phyloP scores from a whole-genome alignment of 2,888 invertebrate genomes.

The Eristalinus aeneus region DNA sequence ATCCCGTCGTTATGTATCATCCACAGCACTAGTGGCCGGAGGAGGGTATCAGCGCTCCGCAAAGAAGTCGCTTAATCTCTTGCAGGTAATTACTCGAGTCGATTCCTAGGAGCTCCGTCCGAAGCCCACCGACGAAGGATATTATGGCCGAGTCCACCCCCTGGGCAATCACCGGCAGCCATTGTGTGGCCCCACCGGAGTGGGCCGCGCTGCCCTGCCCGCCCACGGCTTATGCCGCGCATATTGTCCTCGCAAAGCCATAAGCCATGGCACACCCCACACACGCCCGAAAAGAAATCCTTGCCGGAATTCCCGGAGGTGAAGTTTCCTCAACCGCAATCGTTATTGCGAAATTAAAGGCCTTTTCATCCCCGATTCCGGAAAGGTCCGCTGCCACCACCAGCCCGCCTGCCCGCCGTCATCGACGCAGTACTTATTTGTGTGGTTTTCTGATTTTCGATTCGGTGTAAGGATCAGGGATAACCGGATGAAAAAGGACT shows the following conservation, averaged over 20 bases:
- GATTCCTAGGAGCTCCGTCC: not conserved
- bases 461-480: constrained; percentile 14
- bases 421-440: constrained; percentile 11
- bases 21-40: constrained; percentile 26
- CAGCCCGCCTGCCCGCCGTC: not conserved
- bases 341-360: constrained; percentile 53
- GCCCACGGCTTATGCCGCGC: not conserved
- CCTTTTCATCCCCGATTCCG: constrained; percentile 7
- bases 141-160: not conserved
- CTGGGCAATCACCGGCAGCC: not conserved
- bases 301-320: constrained; percentile 53
- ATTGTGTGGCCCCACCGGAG: not conserved
- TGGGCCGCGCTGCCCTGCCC: not conserved
- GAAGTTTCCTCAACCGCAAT: constrained; percentile 49
- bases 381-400: too few species aligned
- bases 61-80: constrained; percentile 50
- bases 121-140: constrained; percentile 13
- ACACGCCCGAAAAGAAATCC: constrained; percentile 34
- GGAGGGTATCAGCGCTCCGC: constrained; percentile 30
- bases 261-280: not conserved
- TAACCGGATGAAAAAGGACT: constrained; percentile 26
- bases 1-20: not conserved
- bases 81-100: constrained; percentile 54
- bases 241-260: not conserved
- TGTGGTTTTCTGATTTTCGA: constrained; percentile 51